Percentiles rank a stretch among this genome's conserved stretches.
Evolutionary conservation across 2,797 vertebrate genomes (phyloP).

Genomic region (Onychomys torridus): DNA sequence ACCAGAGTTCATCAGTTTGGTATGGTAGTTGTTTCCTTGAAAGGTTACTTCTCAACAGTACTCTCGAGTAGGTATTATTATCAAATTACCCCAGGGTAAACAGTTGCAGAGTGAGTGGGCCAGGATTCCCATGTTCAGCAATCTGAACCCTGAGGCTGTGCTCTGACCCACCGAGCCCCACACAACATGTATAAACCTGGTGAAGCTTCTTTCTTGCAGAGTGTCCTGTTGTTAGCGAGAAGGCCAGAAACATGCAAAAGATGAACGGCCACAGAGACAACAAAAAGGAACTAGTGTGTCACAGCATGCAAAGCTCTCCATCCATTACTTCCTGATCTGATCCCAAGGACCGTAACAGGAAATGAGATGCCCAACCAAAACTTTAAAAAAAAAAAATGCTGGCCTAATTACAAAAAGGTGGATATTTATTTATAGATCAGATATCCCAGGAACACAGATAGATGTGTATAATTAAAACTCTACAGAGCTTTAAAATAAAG

Average conservation of each 20-base stretch:
- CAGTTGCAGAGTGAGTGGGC: background rate
- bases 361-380: constrained; percentile 47
- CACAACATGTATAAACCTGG: background rate
- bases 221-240: background rate
- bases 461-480: background rate
- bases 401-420: background rate
- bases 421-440: background rate
- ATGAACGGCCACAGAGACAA: background rate
- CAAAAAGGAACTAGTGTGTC: background rate
- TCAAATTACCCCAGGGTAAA: background rate
- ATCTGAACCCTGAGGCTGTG: background rate
- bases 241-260: background rate
- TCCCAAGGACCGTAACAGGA: background rate
- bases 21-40: background rate
- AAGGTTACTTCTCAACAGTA: background rate
- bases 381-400: background rate
- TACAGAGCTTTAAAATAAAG: background rate
- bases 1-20: background rate
- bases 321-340: background rate
- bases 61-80: background rate
- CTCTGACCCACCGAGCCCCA: background rate
- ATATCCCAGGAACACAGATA: constrained; percentile 1
- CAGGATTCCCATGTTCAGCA: background rate
- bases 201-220: background rate
- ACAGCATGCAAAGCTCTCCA: background rate